Conservation (phyloP, 2,797 vertebrate species). For the Cyclura pinguis region DNA sequence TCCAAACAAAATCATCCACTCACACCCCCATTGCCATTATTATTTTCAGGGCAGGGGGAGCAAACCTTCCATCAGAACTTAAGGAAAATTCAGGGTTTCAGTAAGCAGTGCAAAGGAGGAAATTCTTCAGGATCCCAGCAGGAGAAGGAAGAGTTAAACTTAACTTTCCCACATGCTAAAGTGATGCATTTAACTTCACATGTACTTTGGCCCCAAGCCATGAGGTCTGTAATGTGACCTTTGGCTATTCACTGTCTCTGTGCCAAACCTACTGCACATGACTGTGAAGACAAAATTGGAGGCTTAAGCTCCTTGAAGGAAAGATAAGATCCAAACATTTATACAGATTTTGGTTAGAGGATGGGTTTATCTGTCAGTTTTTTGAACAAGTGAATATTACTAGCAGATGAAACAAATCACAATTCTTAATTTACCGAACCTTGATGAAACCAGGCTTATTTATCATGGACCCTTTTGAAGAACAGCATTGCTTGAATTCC, state of each 20-base stretch:
- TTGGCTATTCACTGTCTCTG: neutral
- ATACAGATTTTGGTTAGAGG: neutral
- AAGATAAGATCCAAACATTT: neutral
- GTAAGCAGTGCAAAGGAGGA: neutral
- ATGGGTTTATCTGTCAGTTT: neutral
- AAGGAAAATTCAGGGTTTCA: neutral
- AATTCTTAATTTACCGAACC: neutral
- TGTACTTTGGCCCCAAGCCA: neutral
- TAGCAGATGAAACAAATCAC: neutral
- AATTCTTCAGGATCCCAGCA: neutral
- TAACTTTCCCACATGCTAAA: neutral
- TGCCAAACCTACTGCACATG: neutral
- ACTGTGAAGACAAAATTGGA: neutral
- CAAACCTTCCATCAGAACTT: neutral
- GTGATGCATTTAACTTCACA: neutral
- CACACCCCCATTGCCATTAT: neutral
- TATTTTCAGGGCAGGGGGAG: neutral
- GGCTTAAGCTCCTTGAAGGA: neutral
- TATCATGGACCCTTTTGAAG: neutral
- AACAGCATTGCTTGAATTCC: neutral
- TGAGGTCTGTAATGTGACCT: neutral
- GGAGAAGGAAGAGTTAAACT: neutral
- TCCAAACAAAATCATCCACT: neutral
- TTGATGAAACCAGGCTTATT: too few relatives aligned
- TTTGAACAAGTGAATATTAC: neutral